Conservation (phyloP, 1,140 invertebrate species). For the Acyrthosiphon pisum region DNA sequence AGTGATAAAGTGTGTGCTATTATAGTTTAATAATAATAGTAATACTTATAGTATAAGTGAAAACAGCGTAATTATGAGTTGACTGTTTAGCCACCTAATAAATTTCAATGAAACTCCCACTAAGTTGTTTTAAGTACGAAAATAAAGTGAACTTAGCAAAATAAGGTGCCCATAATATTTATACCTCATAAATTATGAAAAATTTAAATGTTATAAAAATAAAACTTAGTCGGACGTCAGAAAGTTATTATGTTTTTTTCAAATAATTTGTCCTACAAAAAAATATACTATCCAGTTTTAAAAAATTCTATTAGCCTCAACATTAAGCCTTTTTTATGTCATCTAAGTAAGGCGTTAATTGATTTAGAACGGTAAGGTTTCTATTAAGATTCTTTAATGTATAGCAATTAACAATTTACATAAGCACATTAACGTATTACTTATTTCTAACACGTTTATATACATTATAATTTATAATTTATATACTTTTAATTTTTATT, state of each 20-base stretch:
- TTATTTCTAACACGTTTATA: not conserved
- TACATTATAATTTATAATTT: not conserved
- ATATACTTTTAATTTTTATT: not conserved
- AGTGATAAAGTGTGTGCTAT: not conserved
- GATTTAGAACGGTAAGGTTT: not conserved
- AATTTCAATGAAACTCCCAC: not conserved
- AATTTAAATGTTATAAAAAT: conserved; percentile 20
- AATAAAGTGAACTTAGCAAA: not conserved
- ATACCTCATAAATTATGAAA: conserved; percentile 5
- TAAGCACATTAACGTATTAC: not conserved
- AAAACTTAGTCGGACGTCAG: not conserved
- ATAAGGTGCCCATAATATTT: not conserved
- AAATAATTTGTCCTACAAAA: not conserved
- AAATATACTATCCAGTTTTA: not conserved
- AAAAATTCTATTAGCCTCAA: not conserved
- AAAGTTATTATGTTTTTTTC: conserved; percentile 8
- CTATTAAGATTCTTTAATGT: not conserved
- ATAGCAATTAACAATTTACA: not conserved
- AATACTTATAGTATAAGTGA: not conserved
- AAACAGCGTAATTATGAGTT: conserved; percentile 12
- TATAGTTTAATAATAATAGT: not conserved
- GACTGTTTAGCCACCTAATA: not conserved
- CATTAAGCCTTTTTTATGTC: not conserved
- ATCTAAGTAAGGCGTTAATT: not conserved
- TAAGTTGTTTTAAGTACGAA: not conserved